A percentile compares a stretch with the other conserved stretches of the same genome.
These are phyloP conservation scores for Shinisaurus crocodilurus DNA, from an alignment of 2,113 vertebrate genomes.

Conservation along the genomic window DNA sequence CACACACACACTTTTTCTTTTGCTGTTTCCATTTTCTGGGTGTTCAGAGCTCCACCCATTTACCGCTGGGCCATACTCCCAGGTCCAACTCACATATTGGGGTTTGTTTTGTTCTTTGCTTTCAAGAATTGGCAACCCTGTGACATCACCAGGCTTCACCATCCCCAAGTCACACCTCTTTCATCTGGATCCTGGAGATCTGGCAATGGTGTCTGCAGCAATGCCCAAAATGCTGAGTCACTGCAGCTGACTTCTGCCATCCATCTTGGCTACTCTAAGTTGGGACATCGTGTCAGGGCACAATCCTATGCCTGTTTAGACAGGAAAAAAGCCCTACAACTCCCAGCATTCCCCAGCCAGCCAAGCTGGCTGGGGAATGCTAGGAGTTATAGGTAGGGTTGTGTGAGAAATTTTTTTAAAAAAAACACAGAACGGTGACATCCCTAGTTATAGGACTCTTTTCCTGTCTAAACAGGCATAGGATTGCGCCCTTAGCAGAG, in stretches of 20 bases:
- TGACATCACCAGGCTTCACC: not conserved
- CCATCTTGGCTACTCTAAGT: not conserved
- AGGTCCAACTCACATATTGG: not conserved
- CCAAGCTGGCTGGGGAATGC: too few species aligned
- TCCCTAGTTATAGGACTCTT: too few species aligned
- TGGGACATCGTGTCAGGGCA: not conserved
- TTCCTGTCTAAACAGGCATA: too few species aligned
- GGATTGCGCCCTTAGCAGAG: not conserved
- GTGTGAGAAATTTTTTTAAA: too few species aligned
- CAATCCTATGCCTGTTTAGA: too few species aligned
- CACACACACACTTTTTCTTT: too few species aligned
- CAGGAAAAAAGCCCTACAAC: too few species aligned
- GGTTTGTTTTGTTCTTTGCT: not conserved
- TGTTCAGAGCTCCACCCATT: not conserved
- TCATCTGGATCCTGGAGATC: not conserved
- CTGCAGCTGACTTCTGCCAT: not conserved
- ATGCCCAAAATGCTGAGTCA: slow-evolving; percentile 50
- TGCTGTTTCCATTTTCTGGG: not conserved
- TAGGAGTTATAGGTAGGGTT: too few species aligned
- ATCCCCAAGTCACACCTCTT: not conserved
- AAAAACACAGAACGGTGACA: too few species aligned
- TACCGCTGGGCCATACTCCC: not conserved
- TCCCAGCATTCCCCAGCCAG: too few species aligned
- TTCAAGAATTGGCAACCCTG: not conserved
- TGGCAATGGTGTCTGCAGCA: not conserved